Conservation (phyloP, 2,797 vertebrate genomes). For the Karalla daura region DNA sequence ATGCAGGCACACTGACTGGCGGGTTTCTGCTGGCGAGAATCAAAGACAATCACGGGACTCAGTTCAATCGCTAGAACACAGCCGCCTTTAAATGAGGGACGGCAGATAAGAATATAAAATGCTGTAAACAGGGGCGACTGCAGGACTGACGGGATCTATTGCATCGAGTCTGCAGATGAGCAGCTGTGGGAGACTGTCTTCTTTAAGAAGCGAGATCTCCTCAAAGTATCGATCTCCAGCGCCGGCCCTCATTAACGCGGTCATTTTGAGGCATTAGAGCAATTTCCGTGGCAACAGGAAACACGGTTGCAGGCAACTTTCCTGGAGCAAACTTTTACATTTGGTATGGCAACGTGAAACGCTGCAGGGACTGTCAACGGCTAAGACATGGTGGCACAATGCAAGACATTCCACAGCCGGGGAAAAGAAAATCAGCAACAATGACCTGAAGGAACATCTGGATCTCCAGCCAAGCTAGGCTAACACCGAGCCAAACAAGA, state of each 20-base stretch:
- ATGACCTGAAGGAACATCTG: too few species aligned
- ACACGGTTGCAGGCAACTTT: neutral
- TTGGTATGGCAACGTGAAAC: neutral
- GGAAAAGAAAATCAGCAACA: too few species aligned
- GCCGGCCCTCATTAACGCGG: neutral
- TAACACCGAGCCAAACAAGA: too few species aligned
- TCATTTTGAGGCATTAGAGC: slow-evolving; percentile 9
- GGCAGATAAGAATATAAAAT: slow-evolving; percentile 14
- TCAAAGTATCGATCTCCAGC: neutral
- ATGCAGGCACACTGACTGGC: slow-evolving; percentile 1
- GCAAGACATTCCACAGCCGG: too few species aligned
- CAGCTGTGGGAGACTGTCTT: neutral
- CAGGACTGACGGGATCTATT: neutral
- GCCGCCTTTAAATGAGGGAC: slow-evolving; percentile 1
- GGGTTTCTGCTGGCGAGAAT: slow-evolving; percentile 16
- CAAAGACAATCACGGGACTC: slow-evolving; percentile 12
- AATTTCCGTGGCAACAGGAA: neutral
- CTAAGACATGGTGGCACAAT: too few species aligned
- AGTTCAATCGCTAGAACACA: slow-evolving; percentile 3
- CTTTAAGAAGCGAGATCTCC: neutral
- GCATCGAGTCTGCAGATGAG: slow-evolving; percentile 7
- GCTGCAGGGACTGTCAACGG: too few species aligned
- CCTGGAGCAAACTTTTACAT: neutral
- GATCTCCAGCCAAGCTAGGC: too few species aligned
- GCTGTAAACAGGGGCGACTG: slow-evolving; percentile 6